Evolutionary conservation across 2,113 vertebrate genomes (phyloP).

Genomic region (Spea bombifrons): DNA sequence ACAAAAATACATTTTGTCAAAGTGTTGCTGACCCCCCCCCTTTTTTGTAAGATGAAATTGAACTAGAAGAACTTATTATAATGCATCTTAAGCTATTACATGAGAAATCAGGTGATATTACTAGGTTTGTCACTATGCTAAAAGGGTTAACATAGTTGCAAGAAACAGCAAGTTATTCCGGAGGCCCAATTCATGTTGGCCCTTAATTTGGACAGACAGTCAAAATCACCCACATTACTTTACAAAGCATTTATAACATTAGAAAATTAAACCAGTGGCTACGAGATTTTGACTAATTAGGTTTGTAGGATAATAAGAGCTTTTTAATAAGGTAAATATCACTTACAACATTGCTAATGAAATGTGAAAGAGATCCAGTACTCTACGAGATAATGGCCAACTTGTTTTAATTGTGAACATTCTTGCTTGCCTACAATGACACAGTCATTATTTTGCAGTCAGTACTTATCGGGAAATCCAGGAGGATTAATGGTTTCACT

Average conservation of each 20-base stretch:
- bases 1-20: no score
- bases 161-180: neutral
- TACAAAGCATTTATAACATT: constrained; percentile 60
- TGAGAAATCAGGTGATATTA: no score
- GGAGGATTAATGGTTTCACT: constrained; percentile 99
- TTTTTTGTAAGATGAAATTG: no score
- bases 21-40: no score
- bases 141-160: neutral
- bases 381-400: constrained; percentile 82
- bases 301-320: constrained; percentile 79
- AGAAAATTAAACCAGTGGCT: constrained; percentile 67
- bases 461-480: constrained; percentile 94
- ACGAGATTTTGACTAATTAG: constrained; percentile 81
- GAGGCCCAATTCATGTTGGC: constrained; percentile 32
- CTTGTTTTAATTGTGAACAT: constrained; percentile 99
- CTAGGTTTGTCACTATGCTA: neutral
- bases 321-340: constrained; percentile 84
- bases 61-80: no score
- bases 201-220: constrained; percentile 56
- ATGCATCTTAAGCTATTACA: no score
- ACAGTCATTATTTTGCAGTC: constrained; percentile 97
- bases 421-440: constrained; percentile 87
- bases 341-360: constrained; percentile 85
- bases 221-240: constrained; percentile 53
- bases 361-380: constrained; percentile 81